Evolutionary conservation across 1,140 invertebrate genomes (phyloP), one percentile per base, ranked within the genome.

Genomic region (Eumeta japonica): DNA sequence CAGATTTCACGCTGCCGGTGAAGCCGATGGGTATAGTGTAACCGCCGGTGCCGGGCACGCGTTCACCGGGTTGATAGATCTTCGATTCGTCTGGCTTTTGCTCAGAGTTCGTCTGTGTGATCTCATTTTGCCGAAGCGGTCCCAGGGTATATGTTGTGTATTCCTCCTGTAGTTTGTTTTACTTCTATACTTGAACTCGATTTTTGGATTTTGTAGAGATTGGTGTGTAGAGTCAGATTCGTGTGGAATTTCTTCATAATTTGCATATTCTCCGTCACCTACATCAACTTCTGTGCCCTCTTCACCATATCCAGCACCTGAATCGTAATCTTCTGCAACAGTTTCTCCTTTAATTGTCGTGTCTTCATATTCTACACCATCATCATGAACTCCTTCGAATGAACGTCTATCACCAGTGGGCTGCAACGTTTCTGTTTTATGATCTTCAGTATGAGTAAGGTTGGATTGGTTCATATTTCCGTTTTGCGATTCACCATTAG

Each of bases 11-110:
- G 60, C 79, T 81, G 0, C 82, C 83, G 38, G 84, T 76, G 46
- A 85, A 84, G n/a, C 83, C 83, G 15, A 73, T 41, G 1, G 85
- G 84, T 39, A 87, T 82, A 11, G 76, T 80, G 38, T 81, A 85
- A 2, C 83, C 84, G 10, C 79, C 73, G 12, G 76, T 79, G 1
- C 81, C 81, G 1, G 81, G 81, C 19, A 87, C 62, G 10, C 70
- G 55, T 46, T 84, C 75, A 13, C 83, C 83, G 1, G 83, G 78
- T 58, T 85, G 77, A 29, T 85, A 74, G 16, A 82, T 48, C 52
- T 75, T 76, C 13, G 70, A 73, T 45, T 78, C 73, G 35, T 75
- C 66, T 13, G 60, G 63, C 36, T 56, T 45, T 18, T 53, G 66
- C 41, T 68, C 63, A 16, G 67, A 62, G 38, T 60, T 67, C 40